Evolutionary conservation across 1,140 invertebrate genomes (phyloP), one percentile per base, ranked within the genome.

Genomic region (Lamellibrachia luymesi): DNA sequence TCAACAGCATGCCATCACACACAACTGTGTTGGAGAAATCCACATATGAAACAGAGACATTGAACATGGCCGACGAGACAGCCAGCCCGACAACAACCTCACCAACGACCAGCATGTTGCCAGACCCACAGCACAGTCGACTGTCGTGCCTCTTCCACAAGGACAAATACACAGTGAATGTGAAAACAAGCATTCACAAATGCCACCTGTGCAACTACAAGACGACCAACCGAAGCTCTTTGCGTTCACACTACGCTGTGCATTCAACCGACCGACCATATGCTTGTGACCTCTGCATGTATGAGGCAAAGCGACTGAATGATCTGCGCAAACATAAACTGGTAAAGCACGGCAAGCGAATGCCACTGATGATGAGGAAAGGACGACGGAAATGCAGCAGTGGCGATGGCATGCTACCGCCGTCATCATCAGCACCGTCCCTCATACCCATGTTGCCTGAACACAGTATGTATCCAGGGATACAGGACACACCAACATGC

Each of bases 271-370:
- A 91, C 25, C 51, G 94, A 17, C 94, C 94, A 0, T 95, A 94
- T 92, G 92, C 93, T 13, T 95, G 94, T 64, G 92, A 94, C 51
- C 92, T 94, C 50, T 95, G 94, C 93, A 94, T 94, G 56, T 95
- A 95, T 92, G 94, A 94, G 8, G 94, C 94, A 50, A 95, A 95
- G 92, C 89, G 94, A 13, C 94, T 94, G 90, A 93, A 94, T 90
- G 94, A 95, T 92, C 93, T 95, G 27, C 94, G 94, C 38, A 95
- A 95, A 90, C 94, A 95, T 51, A 80, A 94, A 51, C 93, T 94
- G 90, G 93, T 94, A 0, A 94, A 94, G 50, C 94, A 94, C 51
- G 91, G 91, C 27, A 91, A 91, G 17, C 49, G 51, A 50, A 50
- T 91, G 49, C 49, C 49, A 10, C 49, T 91, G 91, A 50, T 91